Conservation (phyloP, 2,113 vertebrate genomes). For the Petaurus breviceps region DNA sequence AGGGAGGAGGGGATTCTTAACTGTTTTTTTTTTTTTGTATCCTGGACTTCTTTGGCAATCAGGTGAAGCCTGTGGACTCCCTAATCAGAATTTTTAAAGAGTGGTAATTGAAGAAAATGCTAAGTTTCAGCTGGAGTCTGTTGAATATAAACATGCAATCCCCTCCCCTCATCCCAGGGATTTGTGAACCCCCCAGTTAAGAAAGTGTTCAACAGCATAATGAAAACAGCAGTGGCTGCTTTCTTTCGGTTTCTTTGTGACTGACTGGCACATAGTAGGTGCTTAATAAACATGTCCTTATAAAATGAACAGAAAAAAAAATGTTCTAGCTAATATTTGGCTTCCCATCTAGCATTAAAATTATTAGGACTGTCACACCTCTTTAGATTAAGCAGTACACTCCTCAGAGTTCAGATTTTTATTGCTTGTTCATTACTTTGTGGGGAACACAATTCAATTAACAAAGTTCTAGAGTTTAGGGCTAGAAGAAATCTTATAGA, state of each 20-base stretch:
- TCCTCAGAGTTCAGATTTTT: not conserved
- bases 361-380: too few species aligned
- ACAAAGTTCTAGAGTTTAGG: not conserved
- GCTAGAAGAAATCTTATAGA: not conserved
- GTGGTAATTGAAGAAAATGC: not conserved
- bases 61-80: not conserved
- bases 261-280: not conserved
- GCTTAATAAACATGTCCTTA: not conserved
- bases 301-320: not conserved
- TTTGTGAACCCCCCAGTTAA: not conserved
- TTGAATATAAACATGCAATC: not conserved
- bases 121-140: not conserved
- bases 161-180: not conserved
- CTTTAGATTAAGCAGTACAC: too few species aligned
- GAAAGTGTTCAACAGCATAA: not conserved
- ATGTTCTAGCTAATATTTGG: not conserved
- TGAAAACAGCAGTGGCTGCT: not conserved
- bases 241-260: not conserved
- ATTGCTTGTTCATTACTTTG: not conserved
- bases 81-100: not conserved
- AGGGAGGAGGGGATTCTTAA: not conserved
- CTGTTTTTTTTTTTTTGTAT: not conserved
- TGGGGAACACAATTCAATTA: not conserved
- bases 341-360: not conserved
- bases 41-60: not conserved